A percentile compares a stretch with the other conserved stretches of the same genome.
phyloP scores from a whole-genome alignment of 2,113 vertebrate genomes.

The Dendropsophus ebraccatus region DNA sequence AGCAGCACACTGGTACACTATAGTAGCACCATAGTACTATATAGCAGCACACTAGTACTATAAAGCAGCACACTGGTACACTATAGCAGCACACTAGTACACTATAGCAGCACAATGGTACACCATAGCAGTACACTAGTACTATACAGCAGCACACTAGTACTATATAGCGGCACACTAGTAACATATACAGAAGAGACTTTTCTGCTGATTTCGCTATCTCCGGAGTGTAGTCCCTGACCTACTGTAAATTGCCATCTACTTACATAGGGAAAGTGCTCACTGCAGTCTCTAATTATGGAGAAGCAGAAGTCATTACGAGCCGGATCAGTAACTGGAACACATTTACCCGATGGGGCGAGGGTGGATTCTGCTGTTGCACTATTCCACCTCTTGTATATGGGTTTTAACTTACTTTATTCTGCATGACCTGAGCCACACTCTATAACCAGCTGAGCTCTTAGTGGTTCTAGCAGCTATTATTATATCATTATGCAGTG shows the following conservation, averaged over 20 bases:
- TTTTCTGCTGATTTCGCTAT: background rate
- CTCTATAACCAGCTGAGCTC: background rate
- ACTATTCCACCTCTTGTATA: background rate
- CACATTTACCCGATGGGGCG: background rate
- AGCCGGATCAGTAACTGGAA: background rate
- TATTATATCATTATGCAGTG: too few relatives aligned
- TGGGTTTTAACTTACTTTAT: background rate
- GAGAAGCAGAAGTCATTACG: constrained; percentile 11
- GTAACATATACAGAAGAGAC: background rate
- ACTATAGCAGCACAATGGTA: too few relatives aligned
- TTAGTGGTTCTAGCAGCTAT: background rate
- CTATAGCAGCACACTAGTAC: too few relatives aligned
- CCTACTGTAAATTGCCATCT: constrained; percentile 2
- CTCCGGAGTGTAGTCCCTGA: background rate
- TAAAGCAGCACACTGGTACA: too few relatives aligned
- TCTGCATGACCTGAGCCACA: background rate
- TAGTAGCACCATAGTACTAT: too few relatives aligned
- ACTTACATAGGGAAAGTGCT: background rate
- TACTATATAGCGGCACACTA: too few relatives aligned
- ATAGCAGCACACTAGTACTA: too few relatives aligned
- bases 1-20: too few relatives aligned
- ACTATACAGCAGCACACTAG: too few relatives aligned
- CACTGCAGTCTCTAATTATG: constrained; percentile 9
- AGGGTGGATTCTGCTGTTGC: background rate
- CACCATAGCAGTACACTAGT: too few relatives aligned